Evolutionary conservation across 2,888 invertebrate species (phyloP).

Genomic region (Psococerastis gibbosa): DNA sequence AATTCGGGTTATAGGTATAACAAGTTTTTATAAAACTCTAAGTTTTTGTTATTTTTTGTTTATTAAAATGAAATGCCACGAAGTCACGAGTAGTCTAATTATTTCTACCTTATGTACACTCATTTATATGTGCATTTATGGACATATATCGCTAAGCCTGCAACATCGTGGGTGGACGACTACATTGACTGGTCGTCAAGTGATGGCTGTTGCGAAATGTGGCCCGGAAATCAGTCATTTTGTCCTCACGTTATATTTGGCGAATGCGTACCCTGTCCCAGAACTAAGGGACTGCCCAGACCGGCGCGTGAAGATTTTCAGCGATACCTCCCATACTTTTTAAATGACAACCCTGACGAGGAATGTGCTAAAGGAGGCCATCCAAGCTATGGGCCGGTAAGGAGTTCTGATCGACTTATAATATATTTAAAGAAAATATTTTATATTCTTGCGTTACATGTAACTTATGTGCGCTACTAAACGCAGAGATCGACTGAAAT

Average conservation of each 20-base stretch:
- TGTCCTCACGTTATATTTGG: slow-evolving; percentile 36
- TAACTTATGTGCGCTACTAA: no score
- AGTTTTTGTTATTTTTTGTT: no score
- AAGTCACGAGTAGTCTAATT: no score
- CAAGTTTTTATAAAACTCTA: no score
- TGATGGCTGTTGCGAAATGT: slow-evolving; percentile 42
- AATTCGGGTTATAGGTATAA: no score
- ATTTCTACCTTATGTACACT: no score
- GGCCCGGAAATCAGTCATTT: slow-evolving; percentile 34
- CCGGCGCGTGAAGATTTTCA: slow-evolving; percentile 44
- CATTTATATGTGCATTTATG: no score
- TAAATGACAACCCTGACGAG: slow-evolving; percentile 59
- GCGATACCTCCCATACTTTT: slow-evolving; percentile 58
- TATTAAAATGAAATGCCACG: no score
- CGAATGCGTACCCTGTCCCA: slow-evolving; percentile 33
- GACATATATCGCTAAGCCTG: slow-evolving; percentile 72
- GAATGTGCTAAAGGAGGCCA: slow-evolving; percentile 68
- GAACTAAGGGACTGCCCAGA: slow-evolving; percentile 32
- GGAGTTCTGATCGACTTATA: no score
- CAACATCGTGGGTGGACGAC: slow-evolving; percentile 91
- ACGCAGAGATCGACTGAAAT: no score
- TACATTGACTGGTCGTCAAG: slow-evolving; percentile 73
- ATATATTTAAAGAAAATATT: no score
- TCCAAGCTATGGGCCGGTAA: slow-evolving; percentile 53
- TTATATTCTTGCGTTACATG: no score